These are phyloP conservation scores for Peromyscus maniculatus DNA, from an alignment of 2,113 vertebrate species.

Conservation along the genomic window DNA sequence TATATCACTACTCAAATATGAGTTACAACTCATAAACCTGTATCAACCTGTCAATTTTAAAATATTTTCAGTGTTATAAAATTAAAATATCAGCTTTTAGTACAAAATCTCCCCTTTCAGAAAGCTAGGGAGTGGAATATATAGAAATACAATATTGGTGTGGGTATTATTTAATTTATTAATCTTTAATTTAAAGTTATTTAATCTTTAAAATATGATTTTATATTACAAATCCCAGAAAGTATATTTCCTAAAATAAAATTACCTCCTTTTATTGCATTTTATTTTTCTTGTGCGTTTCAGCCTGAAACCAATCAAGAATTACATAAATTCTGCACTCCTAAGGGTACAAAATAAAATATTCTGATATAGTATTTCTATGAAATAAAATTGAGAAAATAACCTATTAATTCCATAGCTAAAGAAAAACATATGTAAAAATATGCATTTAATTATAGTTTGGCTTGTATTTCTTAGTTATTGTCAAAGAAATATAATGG, in stretches of 20 bases:
- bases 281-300: not conserved
- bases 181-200: not conserved
- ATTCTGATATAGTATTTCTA: not conserved
- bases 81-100: not conserved
- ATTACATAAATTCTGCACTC: not conserved
- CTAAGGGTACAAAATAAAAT: not conserved
- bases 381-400: conserved; percentile 14
- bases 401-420: not conserved
- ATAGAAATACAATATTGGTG: not conserved
- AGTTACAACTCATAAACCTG: not conserved
- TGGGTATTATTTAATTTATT: not conserved
- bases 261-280: not conserved
- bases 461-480: not conserved
- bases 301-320: not conserved
- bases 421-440: not conserved
- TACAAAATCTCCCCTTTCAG: not conserved
- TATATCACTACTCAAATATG: not conserved
- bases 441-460: not conserved
- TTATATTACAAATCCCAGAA: not conserved
- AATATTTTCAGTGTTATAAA: conserved; percentile 10
- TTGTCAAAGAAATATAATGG: not conserved
- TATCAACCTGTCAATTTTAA: not conserved
- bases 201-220: conserved; percentile 1
- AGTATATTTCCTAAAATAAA: not conserved
- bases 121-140: not conserved